Evolutionary conservation across 2,888 invertebrate genomes (phyloP).

Genomic region (Protodeltote pygarga): DNA sequence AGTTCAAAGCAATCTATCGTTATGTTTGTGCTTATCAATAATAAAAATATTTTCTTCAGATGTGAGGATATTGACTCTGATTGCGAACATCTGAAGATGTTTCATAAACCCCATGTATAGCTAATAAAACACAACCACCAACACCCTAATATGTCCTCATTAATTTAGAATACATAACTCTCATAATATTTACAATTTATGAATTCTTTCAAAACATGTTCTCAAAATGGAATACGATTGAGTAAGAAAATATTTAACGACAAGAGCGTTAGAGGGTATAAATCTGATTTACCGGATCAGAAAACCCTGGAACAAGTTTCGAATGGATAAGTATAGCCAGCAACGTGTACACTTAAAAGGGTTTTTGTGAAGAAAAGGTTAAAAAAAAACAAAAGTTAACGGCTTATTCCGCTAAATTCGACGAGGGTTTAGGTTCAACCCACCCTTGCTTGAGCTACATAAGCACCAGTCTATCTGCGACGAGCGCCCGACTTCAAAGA

Average conservation of each 20-base stretch:
- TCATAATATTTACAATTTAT: constrained; percentile 42
- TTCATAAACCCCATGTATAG: constrained; percentile 28
- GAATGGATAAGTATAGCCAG: constrained; percentile 41
- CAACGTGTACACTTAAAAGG: constrained; percentile 52
- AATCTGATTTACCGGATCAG: constrained; percentile 41
- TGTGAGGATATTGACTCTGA: constrained; percentile 40
- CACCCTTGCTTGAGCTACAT: constrained; percentile 47
- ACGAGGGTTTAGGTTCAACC: constrained; percentile 40
- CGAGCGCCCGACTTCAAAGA: constrained; percentile 59
- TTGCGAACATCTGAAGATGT: constrained; percentile 46
- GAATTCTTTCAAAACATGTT: constrained; percentile 33
- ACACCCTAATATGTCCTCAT: constrained; percentile 41
- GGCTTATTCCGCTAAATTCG: constrained; percentile 62
- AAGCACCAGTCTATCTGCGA: constrained; percentile 49
- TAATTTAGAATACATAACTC: constrained; percentile 44
- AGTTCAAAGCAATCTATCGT: constrained; percentile 34
- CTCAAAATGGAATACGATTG: constrained; percentile 46
- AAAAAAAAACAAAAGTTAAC: constrained; percentile 57
- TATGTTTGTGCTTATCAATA: constrained; percentile 43
- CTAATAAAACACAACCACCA: constrained; percentile 37
- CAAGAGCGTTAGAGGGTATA: constrained; percentile 34
- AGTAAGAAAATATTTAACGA: constrained; percentile 45
- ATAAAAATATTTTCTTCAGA: constrained; percentile 44
- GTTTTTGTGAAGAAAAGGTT: constrained; percentile 54
- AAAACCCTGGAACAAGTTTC: constrained; percentile 33